These are phyloP conservation scores for Tolmerus cingulatus DNA, from an alignment of 2,888 invertebrate species.

Conservation along the genomic window DNA sequence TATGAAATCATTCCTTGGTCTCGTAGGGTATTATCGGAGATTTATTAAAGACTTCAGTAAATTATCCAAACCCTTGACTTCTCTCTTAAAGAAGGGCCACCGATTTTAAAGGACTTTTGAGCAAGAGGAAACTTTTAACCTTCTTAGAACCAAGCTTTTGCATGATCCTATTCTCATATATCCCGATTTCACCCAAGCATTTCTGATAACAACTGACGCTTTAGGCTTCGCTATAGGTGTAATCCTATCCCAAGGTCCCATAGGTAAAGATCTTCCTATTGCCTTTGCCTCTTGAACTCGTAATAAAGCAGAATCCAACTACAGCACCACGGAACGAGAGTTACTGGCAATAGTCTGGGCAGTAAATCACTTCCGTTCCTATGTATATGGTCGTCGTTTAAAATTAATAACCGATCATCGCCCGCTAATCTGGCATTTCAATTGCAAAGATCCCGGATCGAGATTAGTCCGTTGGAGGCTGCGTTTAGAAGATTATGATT, in stretches of 20 bases:
- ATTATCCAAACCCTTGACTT: slow-evolving; percentile 54
- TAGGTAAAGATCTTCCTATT: slow-evolving; percentile 43
- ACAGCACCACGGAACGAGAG: slow-evolving; percentile 51
- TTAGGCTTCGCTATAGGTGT: neutral
- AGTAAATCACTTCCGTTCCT: neutral
- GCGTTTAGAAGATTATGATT: slow-evolving; percentile 53
- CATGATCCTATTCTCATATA: neutral
- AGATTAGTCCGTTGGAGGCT: slow-evolving; percentile 53
- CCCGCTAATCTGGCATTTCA: slow-evolving; percentile 49
- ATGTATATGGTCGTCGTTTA: too few relatives aligned
- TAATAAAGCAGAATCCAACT: slow-evolving; percentile 50
- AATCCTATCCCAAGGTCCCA: neutral
- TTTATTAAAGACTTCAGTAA: slow-evolving; percentile 48
- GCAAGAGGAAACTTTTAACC: slow-evolving; percentile 8
- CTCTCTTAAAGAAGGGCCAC: neutral
- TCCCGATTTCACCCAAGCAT: neutral
- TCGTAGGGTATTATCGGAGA: neutral
- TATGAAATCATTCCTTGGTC: too few relatives aligned
- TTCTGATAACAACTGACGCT: neutral
- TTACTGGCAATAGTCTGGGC: slow-evolving; percentile 50
- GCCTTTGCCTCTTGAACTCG: slow-evolving; percentile 52
- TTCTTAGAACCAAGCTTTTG: neutral
- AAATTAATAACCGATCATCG: slow-evolving; percentile 54
- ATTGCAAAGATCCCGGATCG: slow-evolving; percentile 50
- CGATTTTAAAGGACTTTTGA: neutral